Evolutionary conservation across 2,888 invertebrate species (phyloP), one percentile per base, ranked within the genome.

Genomic region (Autographa pulchrina): DNA sequence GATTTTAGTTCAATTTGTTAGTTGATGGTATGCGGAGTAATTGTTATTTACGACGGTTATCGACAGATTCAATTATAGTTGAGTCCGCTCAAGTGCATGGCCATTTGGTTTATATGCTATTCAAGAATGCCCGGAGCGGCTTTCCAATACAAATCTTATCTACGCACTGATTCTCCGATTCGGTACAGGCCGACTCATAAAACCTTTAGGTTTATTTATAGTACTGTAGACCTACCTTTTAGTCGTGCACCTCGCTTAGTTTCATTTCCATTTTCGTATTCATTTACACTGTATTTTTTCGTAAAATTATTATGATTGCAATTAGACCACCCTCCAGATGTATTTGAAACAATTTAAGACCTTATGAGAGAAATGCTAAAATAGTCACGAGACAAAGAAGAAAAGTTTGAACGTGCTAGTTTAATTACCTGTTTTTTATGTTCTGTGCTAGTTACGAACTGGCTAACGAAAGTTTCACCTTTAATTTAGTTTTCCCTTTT

Each of bases 91-190:
- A 85, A 88, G 87, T 85, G 87, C 83, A 86, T 77, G 83, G 84
- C 86, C 86, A 86, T 87, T 89, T 89, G 86, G 88, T 89, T 87
- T 86, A 85, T 85, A 68, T 74, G 77, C 74, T 78, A 72, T 74
- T 80, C 66, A 77, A 78, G 79, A 81, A 81, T 72, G 78, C 80
- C 78, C 62, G 63, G 64, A 79, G 86, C 79, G 70, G 71, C 70
- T 76, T 85, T 76, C 74, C 68, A 77, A 78, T 76, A 74, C 68
- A 60, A 75, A 70, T 77, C 65, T 73, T 80, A 81, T 83, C 69
- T 71, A 68, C 60, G 60, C 62, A 54, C 62, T 70, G 81, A 65
- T 77, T 80, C 78, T 77, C 35, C 54, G 25, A 68, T 72, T 59
- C 66, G 35, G 61, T 75, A 56, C 65, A 52, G 66, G 70, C 67